Evolutionary conservation across 1,140 invertebrate genomes (phyloP).

Genomic region (Meloidogyne exigua): DNA sequence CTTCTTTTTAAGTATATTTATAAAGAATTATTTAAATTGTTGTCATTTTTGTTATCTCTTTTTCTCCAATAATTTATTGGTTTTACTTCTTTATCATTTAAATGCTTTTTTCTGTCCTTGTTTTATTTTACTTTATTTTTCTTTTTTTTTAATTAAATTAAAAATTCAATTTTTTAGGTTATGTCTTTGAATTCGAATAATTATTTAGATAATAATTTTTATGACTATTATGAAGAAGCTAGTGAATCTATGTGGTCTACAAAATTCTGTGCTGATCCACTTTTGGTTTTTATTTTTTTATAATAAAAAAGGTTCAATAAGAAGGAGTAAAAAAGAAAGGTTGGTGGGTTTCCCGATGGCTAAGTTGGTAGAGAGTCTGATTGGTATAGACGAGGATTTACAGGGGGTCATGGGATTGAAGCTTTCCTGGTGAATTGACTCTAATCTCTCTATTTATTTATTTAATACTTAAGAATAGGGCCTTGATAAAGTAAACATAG

Average conservation of each 20-base stretch:
- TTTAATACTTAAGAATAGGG: too few relatives aligned
- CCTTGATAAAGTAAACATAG: too few relatives aligned
- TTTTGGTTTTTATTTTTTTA: background rate
- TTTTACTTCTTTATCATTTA: background rate
- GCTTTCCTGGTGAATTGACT: too few relatives aligned
- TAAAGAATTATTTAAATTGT: background rate
- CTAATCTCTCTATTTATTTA: too few relatives aligned
- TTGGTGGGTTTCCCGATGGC: too few relatives aligned
- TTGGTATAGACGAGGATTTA: too few relatives aligned
- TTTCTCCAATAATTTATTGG: background rate
- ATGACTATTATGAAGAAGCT: background rate
- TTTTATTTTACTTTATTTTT: background rate
- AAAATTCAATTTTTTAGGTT: background rate
- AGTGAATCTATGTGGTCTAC: background rate
- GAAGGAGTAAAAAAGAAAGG: too few relatives aligned
- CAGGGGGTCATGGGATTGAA: too few relatives aligned
- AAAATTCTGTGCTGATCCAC: slow-evolving; percentile 1
- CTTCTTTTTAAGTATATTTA: too few relatives aligned
- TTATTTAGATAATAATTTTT: background rate
- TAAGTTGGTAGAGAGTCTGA: too few relatives aligned
- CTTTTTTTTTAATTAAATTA: background rate
- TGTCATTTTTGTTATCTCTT: background rate
- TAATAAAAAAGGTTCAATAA: background rate
- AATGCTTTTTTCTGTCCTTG: background rate
- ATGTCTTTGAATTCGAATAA: background rate